Evolutionary conservation across 2,113 vertebrate genomes (phyloP).

Genomic region (Monarcha castaneiventris): DNA sequence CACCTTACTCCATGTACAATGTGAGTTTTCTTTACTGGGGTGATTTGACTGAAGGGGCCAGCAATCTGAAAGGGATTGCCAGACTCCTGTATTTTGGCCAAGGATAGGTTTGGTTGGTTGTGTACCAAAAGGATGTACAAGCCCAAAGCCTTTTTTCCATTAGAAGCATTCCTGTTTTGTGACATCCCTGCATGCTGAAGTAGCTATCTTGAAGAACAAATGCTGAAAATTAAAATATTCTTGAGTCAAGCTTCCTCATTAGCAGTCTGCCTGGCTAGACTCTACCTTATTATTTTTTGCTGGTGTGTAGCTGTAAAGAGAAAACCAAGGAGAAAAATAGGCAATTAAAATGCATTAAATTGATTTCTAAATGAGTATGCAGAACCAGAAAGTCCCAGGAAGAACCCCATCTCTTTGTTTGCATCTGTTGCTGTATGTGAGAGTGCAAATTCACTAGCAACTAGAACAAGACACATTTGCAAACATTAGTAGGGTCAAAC

Average conservation of each 20-base stretch:
- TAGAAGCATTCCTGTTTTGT: not conserved
- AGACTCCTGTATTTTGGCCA: not conserved
- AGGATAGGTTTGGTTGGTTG: not conserved
- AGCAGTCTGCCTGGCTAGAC: constrained; percentile 49
- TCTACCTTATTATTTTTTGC: constrained; percentile 44
- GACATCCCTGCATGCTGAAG: not conserved
- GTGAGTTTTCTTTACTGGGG: not conserved
- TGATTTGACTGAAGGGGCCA: not conserved
- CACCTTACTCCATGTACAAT: not conserved
- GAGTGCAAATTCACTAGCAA: not conserved
- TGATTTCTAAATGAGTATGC: constrained; percentile 46
- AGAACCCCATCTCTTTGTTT: constrained; percentile 9
- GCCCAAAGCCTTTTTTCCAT: not conserved
- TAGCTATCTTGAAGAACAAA: constrained; percentile 19
- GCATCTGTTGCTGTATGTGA: constrained; percentile 1
- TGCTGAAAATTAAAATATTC: constrained; percentile 44
- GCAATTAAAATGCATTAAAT: constrained; percentile 68
- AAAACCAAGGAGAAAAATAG: constrained; percentile 58
- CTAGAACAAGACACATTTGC: not conserved
- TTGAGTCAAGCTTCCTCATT: constrained; percentile 39
- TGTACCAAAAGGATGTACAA: not conserved
- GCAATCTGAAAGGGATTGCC: not conserved
- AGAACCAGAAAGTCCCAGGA: constrained; percentile 19
- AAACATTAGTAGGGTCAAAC: not conserved
- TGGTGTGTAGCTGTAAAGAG: constrained; percentile 37